Conservation (phyloP, 64 coral and sea anemone species). For the Acropora yongei region DNA sequence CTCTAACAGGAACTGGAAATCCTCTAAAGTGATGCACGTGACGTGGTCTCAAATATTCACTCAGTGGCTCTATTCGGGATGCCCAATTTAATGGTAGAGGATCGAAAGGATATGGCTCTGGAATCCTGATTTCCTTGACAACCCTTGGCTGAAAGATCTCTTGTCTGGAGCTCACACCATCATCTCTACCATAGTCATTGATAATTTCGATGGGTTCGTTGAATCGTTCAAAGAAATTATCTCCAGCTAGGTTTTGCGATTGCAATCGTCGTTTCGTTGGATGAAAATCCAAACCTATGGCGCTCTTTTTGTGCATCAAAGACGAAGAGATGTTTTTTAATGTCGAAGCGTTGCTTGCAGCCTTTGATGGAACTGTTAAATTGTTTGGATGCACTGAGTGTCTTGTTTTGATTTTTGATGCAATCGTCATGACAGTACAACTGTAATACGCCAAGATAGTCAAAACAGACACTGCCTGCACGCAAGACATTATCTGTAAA, state of each 20-base stretch:
- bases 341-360: not conserved
- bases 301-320: slow-evolving; percentile 7
- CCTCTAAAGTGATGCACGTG: slow-evolving; percentile 29
- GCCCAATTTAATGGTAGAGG: not conserved
- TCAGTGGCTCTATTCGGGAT: not conserved
- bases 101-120: slow-evolving; percentile 36
- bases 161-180: not conserved
- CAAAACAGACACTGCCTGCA: not conserved
- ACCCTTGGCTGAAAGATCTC: slow-evolving; percentile 24
- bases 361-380: not conserved
- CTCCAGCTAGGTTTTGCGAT: not conserved
- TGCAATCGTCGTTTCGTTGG: slow-evolving; percentile 31
- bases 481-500: not conserved
- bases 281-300: not conserved
- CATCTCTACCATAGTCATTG: not conserved
- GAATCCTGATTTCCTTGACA: not conserved
- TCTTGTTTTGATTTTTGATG: not conserved
- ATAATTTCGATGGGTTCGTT: slow-evolving; percentile 13
- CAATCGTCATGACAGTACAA: not conserved
- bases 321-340: not conserved
- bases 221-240: not conserved
- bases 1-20: slow-evolving; percentile 28
- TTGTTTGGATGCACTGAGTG: not conserved
- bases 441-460: not conserved
- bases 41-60: slow-evolving; percentile 28